A percentile compares a stretch with the other conserved stretches of the same genome.
These are phyloP conservation scores for Eulimnadia texana DNA, from an alignment of 1,140 invertebrate species.

Conservation along the genomic window DNA sequence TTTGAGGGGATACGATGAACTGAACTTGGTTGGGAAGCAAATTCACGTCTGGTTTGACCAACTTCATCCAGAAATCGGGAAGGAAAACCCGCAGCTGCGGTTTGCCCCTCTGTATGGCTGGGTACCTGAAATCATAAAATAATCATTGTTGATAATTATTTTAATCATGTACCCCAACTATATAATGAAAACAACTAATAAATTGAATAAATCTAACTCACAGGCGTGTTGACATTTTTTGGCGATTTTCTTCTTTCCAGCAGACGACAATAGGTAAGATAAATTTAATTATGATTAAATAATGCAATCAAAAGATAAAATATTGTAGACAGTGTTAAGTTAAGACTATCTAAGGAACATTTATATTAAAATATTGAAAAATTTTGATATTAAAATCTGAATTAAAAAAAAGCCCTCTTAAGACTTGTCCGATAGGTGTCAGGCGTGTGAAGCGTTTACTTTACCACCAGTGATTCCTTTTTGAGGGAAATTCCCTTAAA, in stretches of 20 bases:
- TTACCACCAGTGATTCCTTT: too few relatives aligned
- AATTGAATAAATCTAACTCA: constrained; percentile 3
- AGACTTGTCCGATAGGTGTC: too few relatives aligned
- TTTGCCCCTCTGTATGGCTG: constrained; percentile 72
- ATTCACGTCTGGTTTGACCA: constrained; percentile 44
- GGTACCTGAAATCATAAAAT: constrained; percentile 46
- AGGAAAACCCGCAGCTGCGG: constrained; percentile 77
- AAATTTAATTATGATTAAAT: neutral
- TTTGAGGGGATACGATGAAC: constrained; percentile 69
- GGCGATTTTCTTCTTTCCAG: too few relatives aligned
- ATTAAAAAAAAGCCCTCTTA: too few relatives aligned
- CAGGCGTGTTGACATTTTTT: constrained; percentile 15
- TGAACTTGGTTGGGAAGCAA: constrained; percentile 58
- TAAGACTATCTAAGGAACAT: too few relatives aligned
- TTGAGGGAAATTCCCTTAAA: too few relatives aligned
- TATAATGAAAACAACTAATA: neutral
- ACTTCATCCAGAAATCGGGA: constrained; percentile 89
- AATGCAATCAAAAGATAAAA: neutral
- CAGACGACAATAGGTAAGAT: neutral
- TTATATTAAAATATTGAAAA: too few relatives aligned
- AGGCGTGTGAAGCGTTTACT: too few relatives aligned
- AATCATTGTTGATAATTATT: neutral
- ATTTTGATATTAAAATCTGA: too few relatives aligned
- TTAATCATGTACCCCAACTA: neutral
- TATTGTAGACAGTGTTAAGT: too few relatives aligned